These are phyloP conservation scores for Distichodus sexfasciatus DNA, from an alignment of 2,797 vertebrate genomes.

Conservation along the genomic window DNA sequence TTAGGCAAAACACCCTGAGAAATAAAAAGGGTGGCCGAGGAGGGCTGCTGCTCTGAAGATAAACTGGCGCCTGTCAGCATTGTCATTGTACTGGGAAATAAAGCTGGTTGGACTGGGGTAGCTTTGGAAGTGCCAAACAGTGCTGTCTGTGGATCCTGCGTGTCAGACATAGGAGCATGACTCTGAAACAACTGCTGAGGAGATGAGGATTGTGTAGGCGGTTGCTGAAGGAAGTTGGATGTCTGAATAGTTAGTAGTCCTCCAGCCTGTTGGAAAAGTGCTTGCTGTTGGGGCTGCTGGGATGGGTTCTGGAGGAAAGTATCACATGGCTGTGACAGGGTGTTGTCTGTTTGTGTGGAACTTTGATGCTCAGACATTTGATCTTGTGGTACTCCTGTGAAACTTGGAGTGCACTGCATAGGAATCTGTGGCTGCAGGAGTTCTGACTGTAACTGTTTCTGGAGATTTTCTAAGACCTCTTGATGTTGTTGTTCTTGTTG, in stretches of 20 bases:
- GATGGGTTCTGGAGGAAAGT: conserved; percentile 64
- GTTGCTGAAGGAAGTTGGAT: conserved; percentile 87
- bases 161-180: conserved; percentile 84
- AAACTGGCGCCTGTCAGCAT: conserved; percentile 82
- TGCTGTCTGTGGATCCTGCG: conserved; percentile 80
- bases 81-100: conserved; percentile 86
- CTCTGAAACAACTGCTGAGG: conserved; percentile 94
- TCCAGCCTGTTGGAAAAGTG: conserved; percentile 86
- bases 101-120: conserved; percentile 84
- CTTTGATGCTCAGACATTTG: conserved; percentile 74
- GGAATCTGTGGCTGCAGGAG: conserved; percentile 85
- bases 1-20: conserved; percentile 79
- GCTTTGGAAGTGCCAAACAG: conserved; percentile 76
- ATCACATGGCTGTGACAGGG: conserved; percentile 74
- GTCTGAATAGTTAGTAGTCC: conserved; percentile 92
- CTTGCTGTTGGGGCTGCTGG: conserved; percentile 74
- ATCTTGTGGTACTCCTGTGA: conserved; percentile 67
- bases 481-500: conserved; percentile 66
- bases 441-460: conserved; percentile 85
- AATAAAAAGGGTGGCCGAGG: conserved; percentile 81
- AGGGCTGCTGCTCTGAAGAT: conserved; percentile 81
- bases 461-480: conserved; percentile 73
- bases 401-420: conserved; percentile 82
- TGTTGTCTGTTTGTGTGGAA: conserved; percentile 69
- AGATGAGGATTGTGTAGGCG: conserved; percentile 82